Conservation (phyloP, 2,113 vertebrate species). For the Crotalus viridis region DNA sequence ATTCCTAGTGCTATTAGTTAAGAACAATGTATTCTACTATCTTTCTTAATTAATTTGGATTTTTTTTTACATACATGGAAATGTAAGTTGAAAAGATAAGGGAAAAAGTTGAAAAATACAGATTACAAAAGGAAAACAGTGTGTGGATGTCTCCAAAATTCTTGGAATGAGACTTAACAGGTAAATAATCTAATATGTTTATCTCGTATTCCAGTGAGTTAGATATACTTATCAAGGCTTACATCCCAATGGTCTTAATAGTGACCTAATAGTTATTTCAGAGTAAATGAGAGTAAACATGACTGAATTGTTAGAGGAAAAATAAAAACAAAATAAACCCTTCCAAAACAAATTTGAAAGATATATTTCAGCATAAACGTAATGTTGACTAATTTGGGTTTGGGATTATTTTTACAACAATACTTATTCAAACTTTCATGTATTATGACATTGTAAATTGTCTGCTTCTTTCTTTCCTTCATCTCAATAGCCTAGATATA, state of each 20-base stretch:
- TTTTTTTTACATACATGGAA: too few relatives aligned
- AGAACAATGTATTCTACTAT: too few relatives aligned
- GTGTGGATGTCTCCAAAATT: not conserved
- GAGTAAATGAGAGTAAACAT: not conserved
- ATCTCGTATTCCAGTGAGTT: not conserved
- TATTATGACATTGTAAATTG: not conserved
- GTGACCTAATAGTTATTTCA: not conserved
- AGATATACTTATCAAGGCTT: not conserved
- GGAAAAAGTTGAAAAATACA: not conserved
- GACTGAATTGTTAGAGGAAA: not conserved
- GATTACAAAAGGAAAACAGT: not conserved
- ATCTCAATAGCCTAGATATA: not conserved
- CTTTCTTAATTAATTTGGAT: too few relatives aligned
- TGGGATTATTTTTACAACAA: not conserved
- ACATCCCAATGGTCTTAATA: not conserved
- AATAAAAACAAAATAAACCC: not conserved
- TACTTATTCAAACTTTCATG: not conserved
- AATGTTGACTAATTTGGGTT: not conserved
- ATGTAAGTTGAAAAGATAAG: too few relatives aligned
- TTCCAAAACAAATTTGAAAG: not conserved
- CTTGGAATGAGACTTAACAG: not conserved
- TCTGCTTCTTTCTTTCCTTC: not conserved
- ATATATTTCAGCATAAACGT: not conserved
- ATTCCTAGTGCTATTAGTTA: not conserved
- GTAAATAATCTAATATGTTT: not conserved